phyloP scores from a whole-genome alignment of 1,140 invertebrate species.

The Littorina saxatilis region DNA sequence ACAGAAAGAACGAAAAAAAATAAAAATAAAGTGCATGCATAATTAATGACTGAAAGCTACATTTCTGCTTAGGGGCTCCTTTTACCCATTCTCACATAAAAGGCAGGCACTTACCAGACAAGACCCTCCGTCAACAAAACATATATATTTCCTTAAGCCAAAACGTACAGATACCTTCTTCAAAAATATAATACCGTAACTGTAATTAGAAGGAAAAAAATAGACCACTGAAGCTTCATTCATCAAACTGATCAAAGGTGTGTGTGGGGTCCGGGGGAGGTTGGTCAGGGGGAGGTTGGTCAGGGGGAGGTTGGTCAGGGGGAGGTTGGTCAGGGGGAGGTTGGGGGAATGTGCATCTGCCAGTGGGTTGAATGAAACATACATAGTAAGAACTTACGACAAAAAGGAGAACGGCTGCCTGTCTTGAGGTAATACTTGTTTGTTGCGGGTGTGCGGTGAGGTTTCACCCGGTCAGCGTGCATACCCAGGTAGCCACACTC shows the following conservation, averaged over 20 bases:
- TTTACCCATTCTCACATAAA: too few species aligned
- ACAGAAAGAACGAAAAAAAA: neutral
- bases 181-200: neutral
- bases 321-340: too few species aligned
- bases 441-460: constrained; percentile 40
- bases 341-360: too few species aligned
- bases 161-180: neutral
- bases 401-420: constrained; percentile 50
- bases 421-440: constrained; percentile 60
- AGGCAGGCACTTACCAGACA: too few species aligned
- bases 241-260: neutral
- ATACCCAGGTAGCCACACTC: constrained; percentile 65
- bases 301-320: too few species aligned
- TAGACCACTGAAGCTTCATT: too few species aligned
- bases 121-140: too few species aligned
- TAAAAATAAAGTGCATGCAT: neutral
- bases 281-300: too few species aligned
- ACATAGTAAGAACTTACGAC: constrained; percentile 50
- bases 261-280: too few species aligned
- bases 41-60: neutral
- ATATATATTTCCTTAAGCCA: too few species aligned
- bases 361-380: neutral
- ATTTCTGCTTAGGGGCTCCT: too few species aligned
- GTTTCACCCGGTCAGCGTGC: constrained; percentile 60
- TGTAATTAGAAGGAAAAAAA: too few species aligned